phyloP scores from a whole-genome alignment of 30 jellyfish, hydroid and myxozoan species.

The Turritopsis rubra region DNA sequence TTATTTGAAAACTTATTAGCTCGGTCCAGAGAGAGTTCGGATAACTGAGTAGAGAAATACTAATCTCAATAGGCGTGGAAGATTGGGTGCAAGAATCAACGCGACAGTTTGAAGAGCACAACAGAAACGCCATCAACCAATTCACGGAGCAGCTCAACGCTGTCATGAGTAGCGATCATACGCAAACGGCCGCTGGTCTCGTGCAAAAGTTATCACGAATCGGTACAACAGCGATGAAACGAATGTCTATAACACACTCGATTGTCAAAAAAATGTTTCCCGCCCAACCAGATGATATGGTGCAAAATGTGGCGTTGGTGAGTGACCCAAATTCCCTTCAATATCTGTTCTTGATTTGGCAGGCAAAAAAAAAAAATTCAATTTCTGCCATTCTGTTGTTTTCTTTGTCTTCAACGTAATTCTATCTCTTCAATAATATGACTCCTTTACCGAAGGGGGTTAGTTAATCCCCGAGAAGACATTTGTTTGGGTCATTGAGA shows the following conservation, averaged over 20 bases:
- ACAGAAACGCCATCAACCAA: conserved; percentile 24
- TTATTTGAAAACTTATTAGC: too few relatives aligned
- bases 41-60: background rate
- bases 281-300: conserved; percentile 16
- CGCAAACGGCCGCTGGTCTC: conserved; percentile 23
- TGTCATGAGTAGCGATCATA: background rate
- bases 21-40: too few relatives aligned
- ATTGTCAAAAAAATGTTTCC: conserved; percentile 9
- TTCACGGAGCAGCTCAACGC: conserved; percentile 28
- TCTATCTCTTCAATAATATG: too few relatives aligned
- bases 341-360: background rate
- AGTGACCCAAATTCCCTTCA: background rate
- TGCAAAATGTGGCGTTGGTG: conserved; percentile 27
- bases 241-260: conserved; percentile 16
- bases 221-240: conserved; percentile 26
- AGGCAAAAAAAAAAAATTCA: too few relatives aligned
- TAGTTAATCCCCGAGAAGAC: too few relatives aligned
- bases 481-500: too few relatives aligned
- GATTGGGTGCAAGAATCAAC: conserved; percentile 39
- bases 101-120: conserved; percentile 30
- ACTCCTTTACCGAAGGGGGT: too few relatives aligned
- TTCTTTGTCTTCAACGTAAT: background rate
- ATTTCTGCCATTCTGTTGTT: too few relatives aligned
- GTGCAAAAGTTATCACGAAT: conserved; percentile 18
- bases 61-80: conserved; percentile 12